Percentiles rank a stretch among this genome's conserved stretches.
Conservation (phyloP, 35 echinoderm and acorn worm species). For the Patiria miniata region DNA sequence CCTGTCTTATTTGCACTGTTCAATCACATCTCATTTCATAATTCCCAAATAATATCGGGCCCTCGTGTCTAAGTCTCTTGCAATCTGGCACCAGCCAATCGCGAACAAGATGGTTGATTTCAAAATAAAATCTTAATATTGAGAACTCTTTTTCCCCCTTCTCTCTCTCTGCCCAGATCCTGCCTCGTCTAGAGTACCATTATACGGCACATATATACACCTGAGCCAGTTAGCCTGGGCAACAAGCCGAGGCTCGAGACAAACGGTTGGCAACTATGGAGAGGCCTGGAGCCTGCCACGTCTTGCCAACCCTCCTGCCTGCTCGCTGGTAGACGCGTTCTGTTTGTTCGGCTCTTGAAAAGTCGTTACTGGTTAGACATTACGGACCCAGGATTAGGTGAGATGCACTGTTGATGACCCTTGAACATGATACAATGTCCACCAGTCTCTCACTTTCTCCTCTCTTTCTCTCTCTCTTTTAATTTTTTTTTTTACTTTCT, state of each 20-base stretch:
- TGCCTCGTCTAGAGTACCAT: neutral
- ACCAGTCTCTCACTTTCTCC: constrained; percentile 6
- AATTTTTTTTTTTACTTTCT: constrained; percentile 10
- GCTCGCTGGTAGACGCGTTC: constrained; percentile 17
- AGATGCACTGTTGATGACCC: constrained; percentile 30
- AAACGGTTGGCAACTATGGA: constrained; percentile 30
- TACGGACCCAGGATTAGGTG: constrained; percentile 32
- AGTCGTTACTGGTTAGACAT: constrained; percentile 33
- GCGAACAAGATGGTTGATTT: constrained; percentile 8
- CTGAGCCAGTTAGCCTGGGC: constrained; percentile 22
- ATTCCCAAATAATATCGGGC: constrained; percentile 26
- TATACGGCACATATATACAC: neutral
- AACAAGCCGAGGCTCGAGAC: constrained; percentile 14
- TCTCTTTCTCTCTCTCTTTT: too few relatives aligned
- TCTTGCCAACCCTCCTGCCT: constrained; percentile 15
- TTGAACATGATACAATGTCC: constrained; percentile 33
- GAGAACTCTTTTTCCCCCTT: neutral
- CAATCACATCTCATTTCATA: constrained; percentile 15
- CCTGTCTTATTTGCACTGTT: neutral
- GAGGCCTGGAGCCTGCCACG: constrained; percentile 14
- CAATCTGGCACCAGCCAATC: constrained; percentile 30
- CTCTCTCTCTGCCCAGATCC: neutral
- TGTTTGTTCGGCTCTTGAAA: constrained; percentile 26
- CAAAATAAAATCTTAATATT: neutral
- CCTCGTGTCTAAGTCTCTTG: neutral